These are phyloP conservation scores for Hemicordylus capensis DNA, from an alignment of 2,113 vertebrate species.

Conservation along the genomic window DNA sequence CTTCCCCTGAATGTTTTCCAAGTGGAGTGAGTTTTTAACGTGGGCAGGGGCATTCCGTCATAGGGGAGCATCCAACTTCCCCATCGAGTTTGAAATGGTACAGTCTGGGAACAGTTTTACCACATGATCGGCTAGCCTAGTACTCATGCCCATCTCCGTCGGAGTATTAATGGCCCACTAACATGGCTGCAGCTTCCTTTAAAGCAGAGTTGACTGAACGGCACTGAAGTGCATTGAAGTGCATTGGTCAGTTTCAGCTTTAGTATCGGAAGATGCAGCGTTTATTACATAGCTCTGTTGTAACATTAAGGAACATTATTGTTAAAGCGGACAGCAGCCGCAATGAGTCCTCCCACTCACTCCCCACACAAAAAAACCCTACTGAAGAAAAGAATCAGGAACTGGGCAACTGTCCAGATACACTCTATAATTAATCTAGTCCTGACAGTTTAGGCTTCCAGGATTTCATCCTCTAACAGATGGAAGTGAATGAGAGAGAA, in stretches of 20 bases:
- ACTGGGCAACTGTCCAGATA: neutral
- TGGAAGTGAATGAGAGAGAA: neutral
- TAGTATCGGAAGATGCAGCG: neutral
- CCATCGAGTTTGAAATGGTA: neutral
- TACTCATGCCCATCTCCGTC: neutral
- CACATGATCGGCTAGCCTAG: neutral
- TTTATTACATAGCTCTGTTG: neutral
- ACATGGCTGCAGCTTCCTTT: neutral
- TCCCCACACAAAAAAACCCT: neutral
- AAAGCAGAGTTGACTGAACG: neutral
- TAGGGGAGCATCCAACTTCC: neutral
- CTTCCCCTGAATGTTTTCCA: no score
- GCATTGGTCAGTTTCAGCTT: neutral
- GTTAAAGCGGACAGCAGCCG: neutral
- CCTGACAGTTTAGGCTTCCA: neutral
- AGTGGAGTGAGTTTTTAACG: no score
- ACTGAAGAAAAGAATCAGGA: neutral
- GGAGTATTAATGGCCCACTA: neutral
- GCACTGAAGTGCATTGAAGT: neutral
- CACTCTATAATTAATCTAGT: neutral
- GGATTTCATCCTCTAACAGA: neutral
- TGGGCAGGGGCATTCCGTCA: no score
- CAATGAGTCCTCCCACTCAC: rapidly evolving
- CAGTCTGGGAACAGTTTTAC: neutral
- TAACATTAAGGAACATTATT: no score